Base-by-base conservation (phyloP, 2,888 invertebrate genomes). In the Reticulitermes lucifugus region DNA sequence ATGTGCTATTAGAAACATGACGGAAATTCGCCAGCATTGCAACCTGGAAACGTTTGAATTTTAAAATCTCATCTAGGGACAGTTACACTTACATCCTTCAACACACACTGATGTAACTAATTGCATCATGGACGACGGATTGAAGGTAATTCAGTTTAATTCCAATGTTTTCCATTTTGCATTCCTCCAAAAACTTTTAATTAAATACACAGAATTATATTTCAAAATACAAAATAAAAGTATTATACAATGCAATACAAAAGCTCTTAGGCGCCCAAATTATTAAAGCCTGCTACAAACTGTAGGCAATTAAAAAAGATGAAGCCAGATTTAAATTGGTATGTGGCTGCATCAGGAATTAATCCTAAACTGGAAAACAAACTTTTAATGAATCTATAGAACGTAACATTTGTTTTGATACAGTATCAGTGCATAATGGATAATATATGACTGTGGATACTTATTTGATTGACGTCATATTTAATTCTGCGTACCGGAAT, bases 91-190 rank as follows among this genome's bases (percentile, higher is more conserved):
- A 41, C 12, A 77, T 43, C 2, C 77, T 77, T 77, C 41, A n/a
- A n/a, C 51, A n/a, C 4, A n/a, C 46, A 41, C 7, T 77, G 21
- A 77, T 77, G 46, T 43, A 14, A 41, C 73, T 71, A 75, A 75
- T 75, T 77, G 51, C 22, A 77, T 77, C 2, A 22, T n/a, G 43
- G 7, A 43, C 46, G 2, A 46, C 4, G n/a, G 43, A 2, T 51
- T 43, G 46, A 21, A 77, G n/a, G 41, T 73, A 73, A 73, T 41
- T 77, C 46, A 77, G 35, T 77, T 77, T 21, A n/a, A 43, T n/a
- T 22, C 51, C 77, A 46, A 22, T 46, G 43, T 46, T 18, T 77
- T 77, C 46, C 25, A 41, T 10, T 73, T 73, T 41, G 21, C 35
- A 18, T 73, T 29, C 25, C 35, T 35, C 7, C n/a, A 35, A 46